These are phyloP conservation scores for Sinotaia quadrata DNA, from an alignment of 2,888 invertebrate genomes.

Conservation along the genomic window DNA sequence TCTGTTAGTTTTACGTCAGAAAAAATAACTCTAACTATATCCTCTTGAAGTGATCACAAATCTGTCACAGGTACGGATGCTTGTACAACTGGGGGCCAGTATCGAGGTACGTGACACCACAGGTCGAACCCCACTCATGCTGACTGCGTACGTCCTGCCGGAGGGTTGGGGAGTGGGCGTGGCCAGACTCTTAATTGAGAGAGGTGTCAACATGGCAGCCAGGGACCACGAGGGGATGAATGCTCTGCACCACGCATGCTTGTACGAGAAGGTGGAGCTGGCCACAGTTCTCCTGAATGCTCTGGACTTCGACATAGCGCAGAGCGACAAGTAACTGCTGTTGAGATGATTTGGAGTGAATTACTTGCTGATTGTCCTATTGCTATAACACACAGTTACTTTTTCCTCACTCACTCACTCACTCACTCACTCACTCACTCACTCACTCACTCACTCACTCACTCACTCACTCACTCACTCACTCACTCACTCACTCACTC, in stretches of 20 bases:
- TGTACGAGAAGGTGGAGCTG: conserved; percentile 59
- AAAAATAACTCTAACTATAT: no score
- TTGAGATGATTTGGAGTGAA: no score
- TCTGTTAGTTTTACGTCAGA: no score
- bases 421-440: conserved; percentile 1
- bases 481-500: no score
- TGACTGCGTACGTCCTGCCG: conserved; percentile 65
- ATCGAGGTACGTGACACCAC: conserved; percentile 59
- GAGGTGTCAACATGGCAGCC: conserved; percentile 56
- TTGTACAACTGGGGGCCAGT: conserved; percentile 61
- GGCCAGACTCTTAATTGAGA: conserved; percentile 67
- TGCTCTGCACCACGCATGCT: conserved; percentile 68
- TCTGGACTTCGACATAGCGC: conserved; percentile 66
- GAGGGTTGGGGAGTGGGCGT: conserved; percentile 66
- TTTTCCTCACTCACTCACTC: neutral
- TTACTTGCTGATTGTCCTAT: no score
- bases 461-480: conserved; percentile 1
- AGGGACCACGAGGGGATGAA: conserved; percentile 64
- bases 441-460: conserved; percentile 1
- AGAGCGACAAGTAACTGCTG: conserved; percentile 56
- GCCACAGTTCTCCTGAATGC: conserved; percentile 61
- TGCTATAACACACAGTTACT: neutral
- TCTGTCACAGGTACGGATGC: conserved; percentile 43
- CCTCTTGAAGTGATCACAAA: no score
- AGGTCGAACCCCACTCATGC: conserved; percentile 63